A percentile compares a stretch with the other conserved stretches of the same genome.
These are phyloP conservation scores for Cephus cinctus DNA, from an alignment of 1,140 invertebrate species.

Conservation along the genomic window DNA sequence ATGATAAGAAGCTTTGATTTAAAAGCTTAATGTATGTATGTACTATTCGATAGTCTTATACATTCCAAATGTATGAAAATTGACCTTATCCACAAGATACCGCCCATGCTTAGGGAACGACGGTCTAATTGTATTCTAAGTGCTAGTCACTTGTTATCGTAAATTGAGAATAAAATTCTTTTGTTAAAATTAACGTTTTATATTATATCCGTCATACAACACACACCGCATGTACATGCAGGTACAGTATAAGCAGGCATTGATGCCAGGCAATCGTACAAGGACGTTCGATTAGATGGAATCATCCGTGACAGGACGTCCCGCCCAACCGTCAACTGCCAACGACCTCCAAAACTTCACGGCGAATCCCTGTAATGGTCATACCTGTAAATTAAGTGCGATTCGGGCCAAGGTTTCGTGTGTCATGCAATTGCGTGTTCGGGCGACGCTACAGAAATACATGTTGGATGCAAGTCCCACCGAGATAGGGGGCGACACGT, in stretches of 20 bases:
- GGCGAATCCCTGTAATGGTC: not conserved
- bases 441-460: slow-evolving; percentile 35
- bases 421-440: slow-evolving; percentile 24
- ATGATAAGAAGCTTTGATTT: not conserved
- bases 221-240: not conserved
- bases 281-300: too few species aligned
- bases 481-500: not conserved
- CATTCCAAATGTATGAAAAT: slow-evolving; percentile 1
- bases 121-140: slow-evolving; percentile 40
- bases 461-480: too few species aligned
- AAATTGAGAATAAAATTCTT: slow-evolving; percentile 43
- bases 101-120: not conserved
- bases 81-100: not conserved
- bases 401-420: slow-evolving; percentile 39
- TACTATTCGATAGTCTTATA: not conserved
- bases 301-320: too few species aligned
- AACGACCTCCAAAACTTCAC: too few species aligned
- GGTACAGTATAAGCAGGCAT: too few species aligned
- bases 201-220: not conserved
- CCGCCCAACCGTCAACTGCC: too few species aligned
- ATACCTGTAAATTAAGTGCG: not conserved
- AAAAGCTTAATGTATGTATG: not conserved
- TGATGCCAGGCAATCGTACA: too few species aligned
- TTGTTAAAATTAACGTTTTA: slow-evolving; percentile 27
- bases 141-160: slow-evolving; percentile 52